A percentile compares a stretch with the other conserved stretches of the same genome.
Conservation (phyloP, 2,797 vertebrate species). For the Loris lydekkerianus region DNA sequence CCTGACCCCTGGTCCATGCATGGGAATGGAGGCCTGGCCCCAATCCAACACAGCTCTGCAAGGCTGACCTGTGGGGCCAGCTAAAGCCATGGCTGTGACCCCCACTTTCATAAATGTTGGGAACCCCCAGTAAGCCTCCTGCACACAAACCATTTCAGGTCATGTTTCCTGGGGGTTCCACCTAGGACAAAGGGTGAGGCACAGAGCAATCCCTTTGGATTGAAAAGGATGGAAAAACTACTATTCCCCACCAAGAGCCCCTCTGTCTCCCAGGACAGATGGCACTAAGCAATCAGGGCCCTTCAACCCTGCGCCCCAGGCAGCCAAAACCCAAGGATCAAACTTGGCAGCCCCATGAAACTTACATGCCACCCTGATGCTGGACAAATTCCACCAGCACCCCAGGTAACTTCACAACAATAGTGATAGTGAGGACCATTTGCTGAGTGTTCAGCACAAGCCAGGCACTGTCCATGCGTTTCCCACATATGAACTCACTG, state of each 20-base stretch:
- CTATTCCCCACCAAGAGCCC: too few species aligned
- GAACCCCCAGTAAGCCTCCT: background rate
- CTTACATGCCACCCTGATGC: background rate
- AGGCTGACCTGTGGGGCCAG: rapidly evolving
- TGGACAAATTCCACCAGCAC: background rate
- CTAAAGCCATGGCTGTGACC: too few species aligned
- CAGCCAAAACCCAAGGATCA: background rate
- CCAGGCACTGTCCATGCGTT: too few species aligned
- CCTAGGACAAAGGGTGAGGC: rapidly evolving
- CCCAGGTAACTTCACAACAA: background rate
- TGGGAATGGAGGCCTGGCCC: too few species aligned
- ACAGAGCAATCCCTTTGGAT: background rate
- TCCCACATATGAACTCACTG: background rate
- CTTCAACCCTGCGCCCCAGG: background rate
- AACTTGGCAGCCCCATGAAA: background rate
- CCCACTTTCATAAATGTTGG: rapidly evolving
- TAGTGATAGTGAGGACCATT: background rate
- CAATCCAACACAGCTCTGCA: background rate
- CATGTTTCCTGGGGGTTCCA: background rate
- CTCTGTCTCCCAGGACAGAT: background rate
- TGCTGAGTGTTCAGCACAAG: background rate
- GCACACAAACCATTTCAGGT: background rate
- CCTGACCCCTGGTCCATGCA: background rate
- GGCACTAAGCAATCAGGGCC: background rate
- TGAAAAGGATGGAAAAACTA: background rate